A percentile compares a stretch with the other conserved stretches of the same genome.
Conservation (phyloP, 2,888 invertebrate genomes). For the Sicus ferrugineus region DNA sequence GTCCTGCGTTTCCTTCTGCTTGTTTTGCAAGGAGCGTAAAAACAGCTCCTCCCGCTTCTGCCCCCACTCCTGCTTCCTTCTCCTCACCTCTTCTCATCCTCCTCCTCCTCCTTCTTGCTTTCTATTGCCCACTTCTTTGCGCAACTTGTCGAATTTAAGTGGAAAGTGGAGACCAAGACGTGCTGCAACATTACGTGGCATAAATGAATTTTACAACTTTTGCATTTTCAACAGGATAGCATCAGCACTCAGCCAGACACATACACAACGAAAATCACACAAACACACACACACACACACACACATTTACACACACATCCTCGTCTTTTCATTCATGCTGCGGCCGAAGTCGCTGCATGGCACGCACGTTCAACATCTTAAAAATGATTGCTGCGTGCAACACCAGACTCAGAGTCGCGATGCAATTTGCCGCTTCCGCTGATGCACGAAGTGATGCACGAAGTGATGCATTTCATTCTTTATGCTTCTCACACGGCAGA, state of each 20-base stretch:
- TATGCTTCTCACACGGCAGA: no score
- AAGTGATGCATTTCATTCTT: no score
- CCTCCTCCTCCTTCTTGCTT: no score
- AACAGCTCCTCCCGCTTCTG: no score
- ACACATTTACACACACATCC: not conserved
- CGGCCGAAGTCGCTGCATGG: slow-evolving; percentile 36
- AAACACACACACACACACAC: not conserved
- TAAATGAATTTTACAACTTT: slow-evolving; percentile 31
- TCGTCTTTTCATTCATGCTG: slow-evolving; percentile 8
- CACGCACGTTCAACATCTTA: slow-evolving; percentile 47
- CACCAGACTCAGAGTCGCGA: slow-evolving; percentile 23
- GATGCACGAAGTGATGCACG: no score
- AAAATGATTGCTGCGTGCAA: slow-evolving; percentile 40
- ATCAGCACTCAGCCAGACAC: not conserved
- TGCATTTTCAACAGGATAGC: slow-evolving; percentile 15
- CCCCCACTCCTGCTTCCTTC: no score
- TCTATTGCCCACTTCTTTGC: no score
- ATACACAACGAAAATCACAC: not conserved
- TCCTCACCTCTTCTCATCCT: no score
- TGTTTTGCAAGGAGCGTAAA: no score
- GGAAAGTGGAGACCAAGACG: slow-evolving; percentile 24
- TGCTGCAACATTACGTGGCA: slow-evolving; percentile 29
- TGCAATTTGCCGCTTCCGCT: no score
- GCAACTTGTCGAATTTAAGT: slow-evolving; percentile 28
- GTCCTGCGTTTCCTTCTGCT: no score